Evolutionary conservation across 2,888 invertebrate genomes (phyloP).

Genomic region (Eumerus sabulonum): DNA sequence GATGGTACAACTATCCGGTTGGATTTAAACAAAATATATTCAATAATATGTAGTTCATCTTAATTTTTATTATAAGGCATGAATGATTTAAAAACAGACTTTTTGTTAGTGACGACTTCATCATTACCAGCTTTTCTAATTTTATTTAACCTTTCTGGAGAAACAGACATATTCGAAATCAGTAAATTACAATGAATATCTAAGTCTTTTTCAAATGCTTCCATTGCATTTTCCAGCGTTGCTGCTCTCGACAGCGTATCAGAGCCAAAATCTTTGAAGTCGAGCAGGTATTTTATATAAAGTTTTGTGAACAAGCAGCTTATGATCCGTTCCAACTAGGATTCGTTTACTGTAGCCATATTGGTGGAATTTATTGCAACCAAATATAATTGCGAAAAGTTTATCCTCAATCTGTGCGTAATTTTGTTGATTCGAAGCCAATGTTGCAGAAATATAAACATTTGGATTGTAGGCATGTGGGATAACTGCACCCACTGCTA

Average conservation of each 20-base stretch:
- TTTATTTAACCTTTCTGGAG: constrained; percentile 2
- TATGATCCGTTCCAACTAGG: constrained; percentile 48
- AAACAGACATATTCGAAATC: not conserved
- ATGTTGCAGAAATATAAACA: constrained; percentile 46
- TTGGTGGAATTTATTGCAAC: constrained; percentile 55
- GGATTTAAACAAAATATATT: not conserved
- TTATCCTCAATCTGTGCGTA: constrained; percentile 69
- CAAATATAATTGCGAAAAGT: constrained; percentile 62
- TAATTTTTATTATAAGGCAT: constrained; percentile 41
- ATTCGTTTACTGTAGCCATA: constrained; percentile 53
- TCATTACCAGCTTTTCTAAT: constrained; percentile 1
- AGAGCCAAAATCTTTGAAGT: constrained; percentile 60
- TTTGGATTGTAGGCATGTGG: constrained; percentile 8
- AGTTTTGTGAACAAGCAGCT: constrained; percentile 45
- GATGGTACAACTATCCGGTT: not conserved
- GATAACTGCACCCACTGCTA: not conserved
- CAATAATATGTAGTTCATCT: constrained; percentile 42
- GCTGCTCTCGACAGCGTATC: constrained; percentile 80
- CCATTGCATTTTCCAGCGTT: constrained; percentile 1
- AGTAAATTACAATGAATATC: constrained; percentile 23
- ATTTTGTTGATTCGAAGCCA: constrained; percentile 35
- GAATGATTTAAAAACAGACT: not conserved
- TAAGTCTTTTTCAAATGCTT: constrained; percentile 27
- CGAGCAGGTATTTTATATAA: constrained; percentile 52
- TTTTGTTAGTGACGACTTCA: too few species aligned